phyloP scores from a whole-genome alignment of 2,113 vertebrate species.

The Rostratula benghalensis region DNA sequence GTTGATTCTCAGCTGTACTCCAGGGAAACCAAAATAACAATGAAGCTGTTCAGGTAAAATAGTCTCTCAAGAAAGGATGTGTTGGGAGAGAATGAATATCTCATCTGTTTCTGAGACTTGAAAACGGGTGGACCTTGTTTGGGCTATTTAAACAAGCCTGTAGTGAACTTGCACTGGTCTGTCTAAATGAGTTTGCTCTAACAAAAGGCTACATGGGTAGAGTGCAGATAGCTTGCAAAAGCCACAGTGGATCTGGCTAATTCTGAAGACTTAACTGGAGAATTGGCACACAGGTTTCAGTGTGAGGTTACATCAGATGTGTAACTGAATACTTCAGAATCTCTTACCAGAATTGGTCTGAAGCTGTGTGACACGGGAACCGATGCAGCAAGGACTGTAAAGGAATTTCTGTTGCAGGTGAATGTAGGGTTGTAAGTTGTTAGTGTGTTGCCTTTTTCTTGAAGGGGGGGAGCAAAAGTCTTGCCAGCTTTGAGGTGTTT shows the following conservation, averaged over 20 bases:
- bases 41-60: slow-evolving; percentile 62
- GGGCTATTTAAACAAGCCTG: not conserved
- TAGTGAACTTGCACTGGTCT: not conserved
- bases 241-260: not conserved
- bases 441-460: not conserved
- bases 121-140: not conserved
- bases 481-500: not conserved
- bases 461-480: not conserved
- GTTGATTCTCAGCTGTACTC: not conserved
- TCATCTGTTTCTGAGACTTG: not conserved
- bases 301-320: not conserved
- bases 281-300: not conserved
- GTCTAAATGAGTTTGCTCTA: not conserved
- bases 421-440: not conserved
- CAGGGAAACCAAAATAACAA: not conserved
- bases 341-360: not conserved
- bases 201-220: not conserved
- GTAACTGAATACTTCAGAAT: not conserved
- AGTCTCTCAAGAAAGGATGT: not conserved
- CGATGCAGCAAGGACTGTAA: not conserved
- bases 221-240: not conserved
- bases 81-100: not conserved
- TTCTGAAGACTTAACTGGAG: not conserved
- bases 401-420: not conserved
- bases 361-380: not conserved